A percentile compares a stretch with the other conserved stretches of the same genome.
These are phyloP conservation scores for Pseudobourletiella spinata DNA, from an alignment of 1,140 invertebrate genomes.

Conservation along the genomic window DNA sequence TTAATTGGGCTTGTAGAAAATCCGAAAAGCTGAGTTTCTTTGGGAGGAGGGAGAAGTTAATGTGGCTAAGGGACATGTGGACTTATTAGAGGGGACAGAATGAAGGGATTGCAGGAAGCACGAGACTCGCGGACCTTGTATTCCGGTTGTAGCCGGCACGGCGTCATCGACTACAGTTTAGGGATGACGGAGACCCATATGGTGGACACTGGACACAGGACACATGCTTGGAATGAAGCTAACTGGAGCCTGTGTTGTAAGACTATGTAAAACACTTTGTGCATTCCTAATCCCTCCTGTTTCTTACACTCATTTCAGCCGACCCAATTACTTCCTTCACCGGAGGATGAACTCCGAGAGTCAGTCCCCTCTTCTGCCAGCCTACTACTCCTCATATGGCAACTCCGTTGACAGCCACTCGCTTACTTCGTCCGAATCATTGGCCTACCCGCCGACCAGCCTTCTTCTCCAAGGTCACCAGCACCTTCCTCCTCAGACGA, in stretches of 20 bases:
- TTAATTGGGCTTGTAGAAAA: no score
- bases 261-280: neutral
- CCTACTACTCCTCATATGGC: neutral
- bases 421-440: constrained; percentile 25
- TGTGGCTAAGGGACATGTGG: no score
- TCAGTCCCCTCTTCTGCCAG: constrained; percentile 15
- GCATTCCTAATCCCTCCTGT: neutral
- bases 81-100: neutral
- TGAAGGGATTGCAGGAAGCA: neutral
- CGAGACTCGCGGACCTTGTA: no score
- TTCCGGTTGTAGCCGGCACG: no score
- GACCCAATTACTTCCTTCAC: constrained; percentile 17
- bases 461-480: neutral
- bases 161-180: no score
- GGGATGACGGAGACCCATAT: no score
- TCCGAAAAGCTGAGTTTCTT: no score
- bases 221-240: neutral
- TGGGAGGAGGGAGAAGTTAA: no score
- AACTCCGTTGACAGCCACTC: constrained; percentile 2
- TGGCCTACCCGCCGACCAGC: constrained; percentile 5
- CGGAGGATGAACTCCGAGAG: constrained; percentile 26
- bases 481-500: neutral
- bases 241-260: no score
- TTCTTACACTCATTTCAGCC: neutral
- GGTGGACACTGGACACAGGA: no score